Evolutionary conservation across 1,140 invertebrate genomes (phyloP).

Genomic region (Trissolcus basalis): DNA sequence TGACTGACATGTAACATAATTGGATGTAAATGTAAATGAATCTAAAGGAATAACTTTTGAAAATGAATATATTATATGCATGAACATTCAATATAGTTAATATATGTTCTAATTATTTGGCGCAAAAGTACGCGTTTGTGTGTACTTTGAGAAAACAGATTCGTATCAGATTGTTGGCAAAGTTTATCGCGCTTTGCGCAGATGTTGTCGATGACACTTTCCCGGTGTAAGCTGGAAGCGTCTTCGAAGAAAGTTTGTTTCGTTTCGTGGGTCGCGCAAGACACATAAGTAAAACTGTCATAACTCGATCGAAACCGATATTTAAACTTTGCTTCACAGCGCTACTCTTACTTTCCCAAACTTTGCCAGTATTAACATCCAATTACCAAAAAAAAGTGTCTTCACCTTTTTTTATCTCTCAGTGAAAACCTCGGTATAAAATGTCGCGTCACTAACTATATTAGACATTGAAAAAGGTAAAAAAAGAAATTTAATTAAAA

Average conservation of each 20-base stretch:
- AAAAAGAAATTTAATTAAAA: too few relatives aligned
- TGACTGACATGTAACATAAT: too few relatives aligned
- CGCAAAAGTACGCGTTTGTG: conserved; percentile 29
- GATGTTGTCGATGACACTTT: conserved; percentile 57
- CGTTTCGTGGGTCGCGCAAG: conserved; percentile 44
- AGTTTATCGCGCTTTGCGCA: conserved; percentile 51
- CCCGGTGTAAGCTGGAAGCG: conserved; percentile 44
- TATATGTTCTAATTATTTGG: conserved; percentile 53
- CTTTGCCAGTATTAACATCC: conserved; percentile 51
- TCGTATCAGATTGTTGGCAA: conserved; percentile 55
- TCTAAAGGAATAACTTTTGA: conserved; percentile 16
- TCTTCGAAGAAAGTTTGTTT: conserved; percentile 53
- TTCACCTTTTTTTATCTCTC: background rate
- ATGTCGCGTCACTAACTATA: background rate
- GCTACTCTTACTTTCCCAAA: conserved; percentile 21
- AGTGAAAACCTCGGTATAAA: background rate
- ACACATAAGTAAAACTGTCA: conserved; percentile 53
- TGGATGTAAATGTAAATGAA: too few relatives aligned
- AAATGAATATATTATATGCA: too few relatives aligned
- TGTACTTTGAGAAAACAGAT: conserved; percentile 42
- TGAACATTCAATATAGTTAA: conserved; percentile 9
- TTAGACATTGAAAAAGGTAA: too few relatives aligned
- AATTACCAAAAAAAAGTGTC: conserved; percentile 30
- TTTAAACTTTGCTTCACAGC: conserved; percentile 50
- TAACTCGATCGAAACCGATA: conserved; percentile 54